Evolutionary conservation across 2,797 vertebrate genomes (phyloP), one percentile per base, ranked within the genome.

Genomic region (Antennarius maculatus): DNA sequence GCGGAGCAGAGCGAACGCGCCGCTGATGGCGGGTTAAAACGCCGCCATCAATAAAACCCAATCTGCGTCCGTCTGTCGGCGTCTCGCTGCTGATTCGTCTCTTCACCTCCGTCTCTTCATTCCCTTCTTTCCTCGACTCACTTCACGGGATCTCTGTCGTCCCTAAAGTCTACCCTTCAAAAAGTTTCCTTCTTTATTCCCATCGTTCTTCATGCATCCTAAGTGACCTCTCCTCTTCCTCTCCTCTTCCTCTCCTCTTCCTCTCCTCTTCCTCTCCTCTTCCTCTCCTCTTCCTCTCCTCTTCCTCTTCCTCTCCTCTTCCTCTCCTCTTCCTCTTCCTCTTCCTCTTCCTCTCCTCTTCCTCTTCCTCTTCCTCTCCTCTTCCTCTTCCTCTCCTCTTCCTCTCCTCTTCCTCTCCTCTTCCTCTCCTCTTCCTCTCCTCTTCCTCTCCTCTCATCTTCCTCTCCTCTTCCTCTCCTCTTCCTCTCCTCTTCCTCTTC

Each of bases 31-130:
- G 23, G 50, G 9, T 71, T 67, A 76, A 80, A 84, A 71, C 46
- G 50, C 78, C 34, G 66, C 71, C 56, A 77, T 85, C 81, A 78
- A 82, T 82, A 79, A 83, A 81, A 72, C 15, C 62, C 73, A 66
- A 67, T 81, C 78, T 76, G 28, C 41, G 6, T 61, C 71, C 46
- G 72, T 76, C 79, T 55, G 42, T 58, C 67, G 63, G 59, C 47
- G 27, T 72, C 67, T 71, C 42, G 52, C 34, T 15, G 3, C 5
- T 1, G 55, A 71, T 81, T 68, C 48, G 17, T 85, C 77, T 81
- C 55, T 68, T 18, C 51, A 27, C 18, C 71, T 69, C 56, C 56
- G 48, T 52, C 56, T 57, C 66, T 55, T 65, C 7, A 61, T 11
- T 34, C 12, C 47, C n/a, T 7, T 69, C 45, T 43, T 59, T 28